A percentile compares a stretch with the other conserved stretches of the same genome.
phyloP scores from a whole-genome alignment of 2,797 vertebrate species.

The Hyperoplus lanceolatus region DNA sequence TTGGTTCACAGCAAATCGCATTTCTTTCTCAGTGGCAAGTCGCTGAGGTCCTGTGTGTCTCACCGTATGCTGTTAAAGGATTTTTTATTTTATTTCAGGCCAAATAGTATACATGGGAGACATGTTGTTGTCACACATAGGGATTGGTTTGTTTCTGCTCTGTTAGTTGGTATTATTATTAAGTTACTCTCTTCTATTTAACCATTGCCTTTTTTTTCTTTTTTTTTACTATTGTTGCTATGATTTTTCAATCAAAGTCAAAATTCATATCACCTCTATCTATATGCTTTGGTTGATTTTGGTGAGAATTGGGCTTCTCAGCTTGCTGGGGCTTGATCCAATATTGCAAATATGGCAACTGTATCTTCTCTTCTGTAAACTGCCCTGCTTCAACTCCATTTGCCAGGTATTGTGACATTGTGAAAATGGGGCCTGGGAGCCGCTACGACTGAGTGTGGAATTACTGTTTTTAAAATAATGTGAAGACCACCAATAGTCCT shows the following conservation, averaged over 20 bases:
- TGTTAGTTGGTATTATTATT: slow-evolving; percentile 19
- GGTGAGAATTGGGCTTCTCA: slow-evolving; percentile 34
- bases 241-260: slow-evolving; percentile 23
- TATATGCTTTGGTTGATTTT: slow-evolving; percentile 51
- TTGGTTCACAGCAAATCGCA: slow-evolving; percentile 27
- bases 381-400: slow-evolving; percentile 28
- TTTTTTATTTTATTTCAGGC: slow-evolving; percentile 3
- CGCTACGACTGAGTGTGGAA: slow-evolving; percentile 37
- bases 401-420: slow-evolving; percentile 51
- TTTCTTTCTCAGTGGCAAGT: slow-evolving; percentile 29
- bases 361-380: slow-evolving; percentile 14
- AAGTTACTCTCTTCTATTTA: not conserved
- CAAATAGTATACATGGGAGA: slow-evolving; percentile 6
- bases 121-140: slow-evolving; percentile 10
- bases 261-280: slow-evolving; percentile 35
- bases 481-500: slow-evolving; percentile 41
- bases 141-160: slow-evolving; percentile 28
- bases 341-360: slow-evolving; percentile 34
- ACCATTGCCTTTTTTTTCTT: not conserved
- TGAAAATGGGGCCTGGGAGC: slow-evolving; percentile 57
- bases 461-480: slow-evolving; percentile 54
- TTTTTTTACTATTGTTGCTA: not conserved
- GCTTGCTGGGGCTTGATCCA: slow-evolving; percentile 44
- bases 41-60: slow-evolving; percentile 12
- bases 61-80: slow-evolving; percentile 1